Evolutionary conservation across 2,113 vertebrate species (phyloP).

Genomic region (Oncorhynchus masou): DNA sequence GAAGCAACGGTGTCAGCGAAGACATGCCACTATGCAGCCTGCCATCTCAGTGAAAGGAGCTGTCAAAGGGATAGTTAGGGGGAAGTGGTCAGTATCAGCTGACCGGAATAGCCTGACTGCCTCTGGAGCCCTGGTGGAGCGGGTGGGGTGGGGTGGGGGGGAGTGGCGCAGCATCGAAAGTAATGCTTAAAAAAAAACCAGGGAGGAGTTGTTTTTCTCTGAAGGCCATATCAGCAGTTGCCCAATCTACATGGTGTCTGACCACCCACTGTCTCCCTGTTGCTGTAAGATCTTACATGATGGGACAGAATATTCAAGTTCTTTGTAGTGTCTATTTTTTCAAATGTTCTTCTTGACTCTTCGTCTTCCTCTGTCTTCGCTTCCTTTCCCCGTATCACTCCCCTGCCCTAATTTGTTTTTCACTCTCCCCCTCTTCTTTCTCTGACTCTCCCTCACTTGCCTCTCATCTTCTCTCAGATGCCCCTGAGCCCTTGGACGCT

Average conservation of each 20-base stretch:
- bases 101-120: conserved; percentile 63
- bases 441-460: neutral
- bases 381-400: neutral
- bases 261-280: too few relatives aligned
- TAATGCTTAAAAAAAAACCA: conserved; percentile 45
- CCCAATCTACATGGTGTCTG: neutral
- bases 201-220: conserved; percentile 7
- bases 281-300: too few relatives aligned
- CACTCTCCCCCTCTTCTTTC: neutral
- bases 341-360: neutral
- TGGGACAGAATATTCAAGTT: too few relatives aligned
- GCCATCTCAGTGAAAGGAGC: neutral
- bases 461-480: conserved; percentile 50
- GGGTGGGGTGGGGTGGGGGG: neutral
- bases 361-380: neutral
- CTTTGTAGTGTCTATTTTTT: too few relatives aligned
- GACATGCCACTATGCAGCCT: neutral
- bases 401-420: neutral
- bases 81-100: conserved; percentile 76
- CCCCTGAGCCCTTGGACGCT: conserved; percentile 30
- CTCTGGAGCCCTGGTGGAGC: neutral
- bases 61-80: conserved; percentile 37
- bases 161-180: conserved; percentile 56
- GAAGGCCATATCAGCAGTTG: neutral
- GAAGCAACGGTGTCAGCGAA: neutral